Evolutionary conservation across 1,140 invertebrate genomes (phyloP).

Genomic region (Plutomurus gul): DNA sequence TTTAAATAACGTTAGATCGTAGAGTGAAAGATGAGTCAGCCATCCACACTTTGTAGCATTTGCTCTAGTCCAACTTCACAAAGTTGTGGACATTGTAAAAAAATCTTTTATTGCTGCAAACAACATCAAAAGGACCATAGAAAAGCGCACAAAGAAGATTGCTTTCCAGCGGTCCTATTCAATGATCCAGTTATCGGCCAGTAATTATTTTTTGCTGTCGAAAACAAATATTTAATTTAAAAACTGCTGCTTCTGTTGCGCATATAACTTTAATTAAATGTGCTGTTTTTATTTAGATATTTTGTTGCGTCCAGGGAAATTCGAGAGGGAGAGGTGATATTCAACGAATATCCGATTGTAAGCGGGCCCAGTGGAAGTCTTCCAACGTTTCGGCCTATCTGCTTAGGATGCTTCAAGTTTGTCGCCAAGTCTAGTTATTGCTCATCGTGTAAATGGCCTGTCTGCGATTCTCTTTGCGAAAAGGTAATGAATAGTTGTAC

Average conservation of each 20-base stretch:
- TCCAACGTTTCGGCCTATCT: constrained; percentile 60
- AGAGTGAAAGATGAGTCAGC: not conserved
- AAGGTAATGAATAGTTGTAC: not conserved
- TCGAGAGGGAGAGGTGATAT: constrained; percentile 72
- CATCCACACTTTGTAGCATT: constrained; percentile 20
- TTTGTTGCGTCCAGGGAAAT: constrained; percentile 74
- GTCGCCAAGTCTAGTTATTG: constrained; percentile 5
- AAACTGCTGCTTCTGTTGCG: too few relatives aligned
- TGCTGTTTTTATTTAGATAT: too few relatives aligned
- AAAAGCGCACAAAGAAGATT: constrained; percentile 55
- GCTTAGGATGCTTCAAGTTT: constrained; percentile 63
- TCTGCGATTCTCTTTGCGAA: constrained; percentile 2
- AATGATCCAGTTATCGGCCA: constrained; percentile 65
- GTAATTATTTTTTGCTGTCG: too few relatives aligned
- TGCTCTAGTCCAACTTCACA: constrained; percentile 29
- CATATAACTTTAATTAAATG: too few relatives aligned
- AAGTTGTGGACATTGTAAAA: constrained; percentile 55
- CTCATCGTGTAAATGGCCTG: not conserved
- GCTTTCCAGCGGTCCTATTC: constrained; percentile 54
- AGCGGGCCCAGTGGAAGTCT: constrained; percentile 65
- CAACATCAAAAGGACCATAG: constrained; percentile 58
- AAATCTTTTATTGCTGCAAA: constrained; percentile 56
- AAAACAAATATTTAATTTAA: too few relatives aligned
- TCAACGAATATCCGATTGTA: constrained; percentile 71
- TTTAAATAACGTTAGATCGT: too few relatives aligned